Base-by-base conservation (phyloP, 2,888 invertebrate genomes). In the Hemaris fuciformis region DNA sequence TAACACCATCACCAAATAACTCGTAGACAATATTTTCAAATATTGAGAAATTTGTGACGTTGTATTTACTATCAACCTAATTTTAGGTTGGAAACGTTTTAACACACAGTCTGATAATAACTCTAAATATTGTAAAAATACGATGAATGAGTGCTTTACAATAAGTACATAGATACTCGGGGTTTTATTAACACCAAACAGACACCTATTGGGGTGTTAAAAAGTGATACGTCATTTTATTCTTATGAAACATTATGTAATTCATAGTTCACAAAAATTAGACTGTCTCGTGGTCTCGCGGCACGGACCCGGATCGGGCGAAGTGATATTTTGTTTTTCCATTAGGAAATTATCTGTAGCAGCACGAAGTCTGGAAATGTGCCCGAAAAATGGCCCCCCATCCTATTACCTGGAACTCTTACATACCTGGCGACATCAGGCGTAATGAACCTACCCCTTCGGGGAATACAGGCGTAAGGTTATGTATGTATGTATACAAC, bases 1-100 rank as follows among this genome's bases (percentile, higher is more conserved):
- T 74, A 77, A 78, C 69, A 57, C 22, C 41, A 27, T 31, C 42
- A 23, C 60, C 67, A 75, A 76, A 78, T 66, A 73, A 63, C 56
- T 41, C 59, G 10, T 59, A 63, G 64, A 67, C 64, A 66, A 66
- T 57, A 64, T 72, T 73, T 62, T 48, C 48, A 66, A 72, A 65
- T 67, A 67, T 74, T 73, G 67, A 65, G 68, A 72, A 70, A 74
- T 48, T 20, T 53, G 31, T 66, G 63, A 65, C 58, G 46, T 66
- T 64, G 34, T 25, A 8, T 38, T 67, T 62, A 69, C 60, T 25
- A 69, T 65, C 62, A 46, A 42, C 57, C 43, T 13, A 56, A 45
- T 68, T 60, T 68, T 63, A 22, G 6, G 61, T 59, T 59, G 48
- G 57, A 67, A 65, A 66, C 66, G 23, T 48, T 65, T 61, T 66